phyloP scores from a whole-genome alignment of 2,113 vertebrate genomes.

The Opisthocomus hoazin region DNA sequence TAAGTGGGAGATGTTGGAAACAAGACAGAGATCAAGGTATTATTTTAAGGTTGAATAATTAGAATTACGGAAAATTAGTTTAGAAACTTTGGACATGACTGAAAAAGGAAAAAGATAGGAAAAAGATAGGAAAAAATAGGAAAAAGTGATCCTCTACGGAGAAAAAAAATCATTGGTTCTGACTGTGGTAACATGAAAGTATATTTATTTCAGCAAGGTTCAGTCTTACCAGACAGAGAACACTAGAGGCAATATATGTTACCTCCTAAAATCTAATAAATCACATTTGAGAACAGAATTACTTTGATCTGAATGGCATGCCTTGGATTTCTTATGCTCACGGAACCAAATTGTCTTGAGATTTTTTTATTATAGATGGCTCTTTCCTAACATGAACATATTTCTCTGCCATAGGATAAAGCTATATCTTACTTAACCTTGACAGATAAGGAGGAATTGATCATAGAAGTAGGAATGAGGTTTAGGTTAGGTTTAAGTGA shows the following conservation, averaged over 20 bases:
- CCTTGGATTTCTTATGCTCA: not conserved
- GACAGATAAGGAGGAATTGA: not conserved
- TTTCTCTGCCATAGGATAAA: not conserved
- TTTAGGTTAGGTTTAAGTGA: not conserved
- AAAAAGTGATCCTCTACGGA: not conserved
- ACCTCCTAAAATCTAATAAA: not conserved
- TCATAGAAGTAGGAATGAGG: not conserved
- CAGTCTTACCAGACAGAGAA: not conserved
- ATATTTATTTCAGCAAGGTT: not conserved
- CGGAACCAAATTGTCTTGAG: not conserved
- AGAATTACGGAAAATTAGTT: not conserved
- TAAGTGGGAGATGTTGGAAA: not conserved
- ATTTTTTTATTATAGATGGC: not conserved
- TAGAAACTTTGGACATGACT: not conserved
- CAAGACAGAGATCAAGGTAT: not conserved
- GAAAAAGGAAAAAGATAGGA: not conserved
- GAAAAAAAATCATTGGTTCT: not conserved
- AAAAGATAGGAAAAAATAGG: too few species aligned
- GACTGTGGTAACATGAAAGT: not conserved
- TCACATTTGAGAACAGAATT: not conserved
- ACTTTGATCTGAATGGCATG: not conserved
- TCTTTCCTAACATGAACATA: not conserved
- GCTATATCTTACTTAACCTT: not conserved
- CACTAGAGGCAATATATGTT: not conserved
- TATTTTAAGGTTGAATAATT: not conserved